Evolutionary conservation across 2,888 invertebrate species (phyloP).

Genomic region (Drosophila koepferae): DNA sequence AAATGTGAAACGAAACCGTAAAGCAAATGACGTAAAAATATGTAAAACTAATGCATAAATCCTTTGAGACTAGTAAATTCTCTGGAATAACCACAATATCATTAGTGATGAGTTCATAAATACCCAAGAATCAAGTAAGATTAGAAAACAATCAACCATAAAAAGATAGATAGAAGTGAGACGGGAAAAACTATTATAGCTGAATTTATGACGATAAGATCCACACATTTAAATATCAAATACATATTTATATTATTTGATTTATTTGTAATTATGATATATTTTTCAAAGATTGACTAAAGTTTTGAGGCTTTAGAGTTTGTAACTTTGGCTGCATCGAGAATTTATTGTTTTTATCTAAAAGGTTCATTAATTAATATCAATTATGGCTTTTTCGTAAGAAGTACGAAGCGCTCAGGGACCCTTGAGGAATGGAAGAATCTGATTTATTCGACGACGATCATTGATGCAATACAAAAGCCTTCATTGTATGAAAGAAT

Average conservation of each 20-base stretch:
- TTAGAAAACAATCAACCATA: not conserved
- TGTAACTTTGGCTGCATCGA: no score
- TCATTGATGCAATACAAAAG: not conserved
- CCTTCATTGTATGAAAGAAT: not conserved
- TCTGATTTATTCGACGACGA: no score
- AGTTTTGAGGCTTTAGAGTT: no score
- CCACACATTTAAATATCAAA: not conserved
- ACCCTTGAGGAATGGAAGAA: no score
- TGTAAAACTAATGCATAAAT: not conserved
- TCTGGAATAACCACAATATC: not conserved
- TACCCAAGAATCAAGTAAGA: not conserved
- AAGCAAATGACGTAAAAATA: slow-evolving; percentile 2
- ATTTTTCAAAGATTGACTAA: not conserved
- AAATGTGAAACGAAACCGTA: slow-evolving; percentile 16
- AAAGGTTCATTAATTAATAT: no score
- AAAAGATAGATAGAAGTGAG: not conserved
- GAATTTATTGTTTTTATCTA: no score
- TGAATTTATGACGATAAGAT: not conserved
- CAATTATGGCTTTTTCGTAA: no score
- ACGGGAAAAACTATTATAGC: no score
- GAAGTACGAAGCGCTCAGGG: no score
- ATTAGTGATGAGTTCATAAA: not conserved
- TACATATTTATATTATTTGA: not conserved
- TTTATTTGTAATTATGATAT: not conserved
- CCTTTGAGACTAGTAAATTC: not conserved